phyloP scores from a whole-genome alignment of 1,140 invertebrate genomes.

The Dinothrombium tinctorium region DNA sequence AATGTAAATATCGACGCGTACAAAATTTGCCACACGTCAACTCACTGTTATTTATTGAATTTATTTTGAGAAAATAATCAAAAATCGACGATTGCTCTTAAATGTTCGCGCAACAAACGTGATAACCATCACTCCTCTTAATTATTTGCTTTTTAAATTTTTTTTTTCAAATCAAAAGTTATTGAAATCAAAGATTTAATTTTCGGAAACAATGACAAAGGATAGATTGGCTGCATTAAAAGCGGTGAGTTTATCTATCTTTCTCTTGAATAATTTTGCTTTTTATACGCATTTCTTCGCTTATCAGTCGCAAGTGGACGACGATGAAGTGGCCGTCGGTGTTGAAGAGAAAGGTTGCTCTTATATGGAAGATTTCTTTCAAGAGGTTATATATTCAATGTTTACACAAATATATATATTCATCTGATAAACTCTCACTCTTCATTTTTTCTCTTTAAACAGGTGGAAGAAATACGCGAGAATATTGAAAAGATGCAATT shows the following conservation, averaged over 20 bases:
- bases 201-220: slow-evolving; percentile 13
- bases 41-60: too few relatives aligned
- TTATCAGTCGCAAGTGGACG: slow-evolving; percentile 16
- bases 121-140: too few relatives aligned
- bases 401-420: not conserved
- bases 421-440: not conserved
- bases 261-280: not conserved
- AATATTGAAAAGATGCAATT: slow-evolving; percentile 34
- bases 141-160: too few relatives aligned
- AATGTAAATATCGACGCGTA: too few relatives aligned
- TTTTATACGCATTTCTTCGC: not conserved
- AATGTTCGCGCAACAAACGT: too few relatives aligned
- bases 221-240: slow-evolving; percentile 15
- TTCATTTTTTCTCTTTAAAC: slow-evolving; percentile 10
- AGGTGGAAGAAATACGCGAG: slow-evolving; percentile 36
- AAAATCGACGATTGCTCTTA: too few relatives aligned
- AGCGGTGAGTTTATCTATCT: slow-evolving; percentile 11
- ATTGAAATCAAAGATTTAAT: too few relatives aligned
- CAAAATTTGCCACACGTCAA: too few relatives aligned
- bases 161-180: too few relatives aligned
- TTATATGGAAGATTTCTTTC: slow-evolving; percentile 25
- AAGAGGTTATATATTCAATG: slow-evolving; percentile 23
- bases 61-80: too few relatives aligned
- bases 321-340: slow-evolving; percentile 23
- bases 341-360: slow-evolving; percentile 16